phyloP scores from a whole-genome alignment of 2,888 invertebrate species.

The Amphipoea oculea region DNA sequence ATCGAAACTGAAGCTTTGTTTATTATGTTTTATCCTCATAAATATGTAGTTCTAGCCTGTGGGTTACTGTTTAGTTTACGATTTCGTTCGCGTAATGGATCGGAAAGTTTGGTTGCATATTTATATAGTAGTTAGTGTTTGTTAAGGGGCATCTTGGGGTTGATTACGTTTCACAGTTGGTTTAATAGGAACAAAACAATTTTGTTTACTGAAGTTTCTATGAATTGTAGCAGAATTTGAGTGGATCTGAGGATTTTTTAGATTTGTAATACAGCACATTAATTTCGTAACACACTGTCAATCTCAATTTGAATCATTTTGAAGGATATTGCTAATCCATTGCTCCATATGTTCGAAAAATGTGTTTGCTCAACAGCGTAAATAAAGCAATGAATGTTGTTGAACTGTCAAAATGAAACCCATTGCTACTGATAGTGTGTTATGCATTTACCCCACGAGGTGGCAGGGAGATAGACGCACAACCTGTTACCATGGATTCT shows the following conservation, averaged over 20 bases:
- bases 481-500: too few relatives aligned
- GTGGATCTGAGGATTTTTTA: background rate
- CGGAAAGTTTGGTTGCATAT: conserved; percentile 69
- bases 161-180: conserved; percentile 12
- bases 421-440: too few relatives aligned
- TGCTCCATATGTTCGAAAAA: too few relatives aligned
- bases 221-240: background rate
- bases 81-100: conserved; percentile 75
- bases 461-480: too few relatives aligned
- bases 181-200: conserved; percentile 18
- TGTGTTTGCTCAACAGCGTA: too few relatives aligned
- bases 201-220: background rate
- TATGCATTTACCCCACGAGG: too few relatives aligned
- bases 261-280: background rate
- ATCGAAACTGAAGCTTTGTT: conserved; percentile 57
- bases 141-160: conserved; percentile 16
- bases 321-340: too few relatives aligned
- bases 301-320: too few relatives aligned
- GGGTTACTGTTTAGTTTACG: conserved; percentile 74
- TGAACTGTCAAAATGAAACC: too few relatives aligned
- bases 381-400: too few relatives aligned
- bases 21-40: conserved; percentile 71
- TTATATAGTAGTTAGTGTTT: conserved; percentile 57
- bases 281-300: too few relatives aligned
- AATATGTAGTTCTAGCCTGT: conserved; percentile 75